phyloP scores from a whole-genome alignment of 2,888 invertebrate genomes.

The Micropterix aruncella region DNA sequence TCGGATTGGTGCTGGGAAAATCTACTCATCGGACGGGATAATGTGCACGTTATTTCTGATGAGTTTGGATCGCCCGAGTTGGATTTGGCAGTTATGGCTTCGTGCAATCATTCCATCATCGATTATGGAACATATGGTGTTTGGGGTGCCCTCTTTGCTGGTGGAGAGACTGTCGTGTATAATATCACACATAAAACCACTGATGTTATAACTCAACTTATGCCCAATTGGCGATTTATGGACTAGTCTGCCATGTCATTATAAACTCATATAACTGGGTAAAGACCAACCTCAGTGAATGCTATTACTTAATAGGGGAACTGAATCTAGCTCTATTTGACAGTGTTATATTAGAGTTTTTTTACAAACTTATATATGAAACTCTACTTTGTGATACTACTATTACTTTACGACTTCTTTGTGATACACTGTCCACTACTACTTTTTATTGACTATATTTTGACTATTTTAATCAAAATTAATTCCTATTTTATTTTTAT shows the following conservation, averaged over 20 bases:
- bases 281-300: too few species aligned
- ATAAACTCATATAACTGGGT: too few species aligned
- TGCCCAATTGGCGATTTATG: background rate
- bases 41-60: constrained; percentile 24
- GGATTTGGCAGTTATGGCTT: constrained; percentile 30
- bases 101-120: constrained; percentile 35
- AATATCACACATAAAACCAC: constrained; percentile 24
- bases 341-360: too few species aligned
- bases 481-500: too few species aligned
- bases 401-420: too few species aligned
- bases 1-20: constrained; percentile 25
- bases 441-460: too few species aligned
- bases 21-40: constrained; percentile 18
- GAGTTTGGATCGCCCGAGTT: constrained; percentile 18
- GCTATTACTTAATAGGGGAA: too few species aligned
- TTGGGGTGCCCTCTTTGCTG: constrained; percentile 32
- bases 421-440: too few species aligned
- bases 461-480: too few species aligned
- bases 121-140: constrained; percentile 33
- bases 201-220: background rate
- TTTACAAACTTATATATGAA: too few species aligned
- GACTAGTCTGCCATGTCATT: background rate
- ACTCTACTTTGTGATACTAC: too few species aligned
- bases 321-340: too few species aligned
- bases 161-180: constrained; percentile 29